These are phyloP conservation scores for Phrynosoma blainvillii DNA, from an alignment of 2,113 vertebrate genomes.

Conservation along the genomic window DNA sequence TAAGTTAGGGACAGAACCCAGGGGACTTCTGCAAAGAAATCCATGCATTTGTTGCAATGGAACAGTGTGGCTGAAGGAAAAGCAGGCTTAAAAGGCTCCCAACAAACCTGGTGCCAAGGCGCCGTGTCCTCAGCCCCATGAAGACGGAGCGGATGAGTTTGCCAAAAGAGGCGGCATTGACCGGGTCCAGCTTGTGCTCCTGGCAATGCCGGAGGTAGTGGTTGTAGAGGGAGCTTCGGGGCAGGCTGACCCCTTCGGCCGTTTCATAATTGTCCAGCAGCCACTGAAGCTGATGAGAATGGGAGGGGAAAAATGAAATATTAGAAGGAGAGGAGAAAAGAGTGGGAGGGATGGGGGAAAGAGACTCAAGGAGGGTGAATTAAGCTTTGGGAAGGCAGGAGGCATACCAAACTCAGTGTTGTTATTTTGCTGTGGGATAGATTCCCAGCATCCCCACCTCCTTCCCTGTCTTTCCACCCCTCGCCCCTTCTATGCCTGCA, in stretches of 20 bases:
- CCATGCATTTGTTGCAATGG: too few species aligned
- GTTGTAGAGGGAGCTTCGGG: constrained; percentile 94
- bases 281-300: constrained; percentile 90
- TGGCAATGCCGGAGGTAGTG: constrained; percentile 97
- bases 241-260: constrained; percentile 93
- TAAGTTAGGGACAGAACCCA: too few species aligned
- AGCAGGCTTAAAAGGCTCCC: rapidly evolving
- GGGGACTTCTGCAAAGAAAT: too few species aligned
- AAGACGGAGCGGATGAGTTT: constrained; percentile 98
- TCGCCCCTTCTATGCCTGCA: too few species aligned
- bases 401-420: too few species aligned
- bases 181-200: constrained; percentile 96
- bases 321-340: constrained; percentile 3
- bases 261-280: constrained; percentile 97
- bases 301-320: constrained; percentile 17
- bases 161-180: constrained; percentile 96
- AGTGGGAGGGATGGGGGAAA: neutral
- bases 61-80: neutral
- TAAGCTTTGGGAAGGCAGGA: too few species aligned
- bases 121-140: constrained; percentile 94
- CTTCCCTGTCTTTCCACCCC: too few species aligned
- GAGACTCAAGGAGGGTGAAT: neutral
- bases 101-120: constrained; percentile 93
- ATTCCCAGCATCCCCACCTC: too few species aligned
- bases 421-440: too few species aligned